Conservation (phyloP, 2,888 invertebrate genomes). For the Atethmia centrago region DNA sequence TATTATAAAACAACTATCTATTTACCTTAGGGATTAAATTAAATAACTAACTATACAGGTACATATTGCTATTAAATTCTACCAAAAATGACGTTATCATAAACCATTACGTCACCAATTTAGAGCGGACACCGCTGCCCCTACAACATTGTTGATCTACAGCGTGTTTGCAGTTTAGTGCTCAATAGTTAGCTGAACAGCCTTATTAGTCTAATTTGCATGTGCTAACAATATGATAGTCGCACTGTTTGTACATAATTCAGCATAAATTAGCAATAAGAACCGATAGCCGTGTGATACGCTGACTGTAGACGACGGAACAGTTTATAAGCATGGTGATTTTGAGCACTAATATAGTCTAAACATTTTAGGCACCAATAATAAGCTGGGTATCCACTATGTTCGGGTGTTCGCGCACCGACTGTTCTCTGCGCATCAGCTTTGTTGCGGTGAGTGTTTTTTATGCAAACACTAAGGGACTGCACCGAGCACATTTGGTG, state of each 20-base stretch:
- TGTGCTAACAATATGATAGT: slow-evolving; percentile 68
- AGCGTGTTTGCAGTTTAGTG: slow-evolving; percentile 59
- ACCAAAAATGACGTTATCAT: slow-evolving; percentile 31
- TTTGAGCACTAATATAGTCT: neutral
- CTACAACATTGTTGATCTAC: slow-evolving; percentile 47
- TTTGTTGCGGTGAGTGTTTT: too few relatives aligned
- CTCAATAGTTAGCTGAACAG: slow-evolving; percentile 58
- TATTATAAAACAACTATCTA: too few relatives aligned
- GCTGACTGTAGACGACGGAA: slow-evolving; percentile 14
- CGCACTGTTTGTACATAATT: slow-evolving; percentile 61
- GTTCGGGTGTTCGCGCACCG: too few relatives aligned
- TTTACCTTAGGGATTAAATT: neutral
- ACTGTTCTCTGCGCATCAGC: too few relatives aligned
- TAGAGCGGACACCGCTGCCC: slow-evolving; percentile 2
- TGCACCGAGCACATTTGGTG: too few relatives aligned
- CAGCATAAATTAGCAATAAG: slow-evolving; percentile 66
- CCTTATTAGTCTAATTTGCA: slow-evolving; percentile 73
- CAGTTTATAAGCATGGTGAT: neutral
- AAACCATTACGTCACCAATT: slow-evolving; percentile 35
- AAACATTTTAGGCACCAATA: too few relatives aligned
- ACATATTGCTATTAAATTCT: neutral
- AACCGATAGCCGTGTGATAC: slow-evolving; percentile 37
- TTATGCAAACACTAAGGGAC: too few relatives aligned
- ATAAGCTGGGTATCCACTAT: too few relatives aligned
- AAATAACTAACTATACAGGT: neutral